A percentile compares a stretch with the other conserved stretches of the same genome.
Evolutionary conservation across 2,888 invertebrate genomes (phyloP).

Genomic region (Sussaba pulchella): DNA sequence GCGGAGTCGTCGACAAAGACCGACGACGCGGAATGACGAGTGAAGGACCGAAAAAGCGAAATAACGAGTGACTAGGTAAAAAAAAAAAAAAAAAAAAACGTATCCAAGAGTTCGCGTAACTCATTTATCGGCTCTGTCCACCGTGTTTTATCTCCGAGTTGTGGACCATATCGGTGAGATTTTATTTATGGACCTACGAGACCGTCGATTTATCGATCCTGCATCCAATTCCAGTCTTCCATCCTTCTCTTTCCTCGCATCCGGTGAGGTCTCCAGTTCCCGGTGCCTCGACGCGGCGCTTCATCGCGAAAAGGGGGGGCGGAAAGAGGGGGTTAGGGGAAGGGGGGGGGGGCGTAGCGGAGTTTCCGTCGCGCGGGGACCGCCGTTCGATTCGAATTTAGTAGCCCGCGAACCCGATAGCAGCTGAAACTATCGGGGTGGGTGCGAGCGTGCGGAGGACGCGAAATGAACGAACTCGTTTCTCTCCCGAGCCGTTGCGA

Average conservation of each 20-base stretch:
- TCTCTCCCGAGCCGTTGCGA: conserved; percentile 35
- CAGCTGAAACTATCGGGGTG: conserved; percentile 38
- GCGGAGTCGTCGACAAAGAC: too few species aligned
- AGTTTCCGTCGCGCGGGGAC: conserved; percentile 43
- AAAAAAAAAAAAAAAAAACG: neutral
- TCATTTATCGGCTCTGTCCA: conserved; percentile 39
- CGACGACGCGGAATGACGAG: too few species aligned
- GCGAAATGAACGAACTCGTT: conserved; percentile 27
- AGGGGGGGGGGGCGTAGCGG: conserved; percentile 1
- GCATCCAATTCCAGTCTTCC: conserved; percentile 42
- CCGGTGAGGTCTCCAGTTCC: conserved; percentile 19
- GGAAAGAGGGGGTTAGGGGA: neutral
- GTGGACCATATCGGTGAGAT: conserved; percentile 9
- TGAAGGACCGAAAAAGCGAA: too few species aligned
- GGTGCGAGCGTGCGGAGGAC: conserved; percentile 21
- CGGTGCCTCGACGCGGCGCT: conserved; percentile 25
- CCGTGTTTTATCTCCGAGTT: neutral
- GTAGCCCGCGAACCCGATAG: conserved; percentile 42
- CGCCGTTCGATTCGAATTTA: conserved; percentile 60
- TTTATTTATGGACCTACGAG: conserved; percentile 51
- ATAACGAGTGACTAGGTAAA: too few species aligned
- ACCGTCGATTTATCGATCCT: conserved; percentile 51
- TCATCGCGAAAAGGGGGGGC: conserved; percentile 22
- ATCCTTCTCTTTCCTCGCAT: conserved; percentile 15
- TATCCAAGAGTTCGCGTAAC: conserved; percentile 20